Evolutionary conservation across 2,113 vertebrate species (phyloP).

Genomic region (Aegithalos caudatus): DNA sequence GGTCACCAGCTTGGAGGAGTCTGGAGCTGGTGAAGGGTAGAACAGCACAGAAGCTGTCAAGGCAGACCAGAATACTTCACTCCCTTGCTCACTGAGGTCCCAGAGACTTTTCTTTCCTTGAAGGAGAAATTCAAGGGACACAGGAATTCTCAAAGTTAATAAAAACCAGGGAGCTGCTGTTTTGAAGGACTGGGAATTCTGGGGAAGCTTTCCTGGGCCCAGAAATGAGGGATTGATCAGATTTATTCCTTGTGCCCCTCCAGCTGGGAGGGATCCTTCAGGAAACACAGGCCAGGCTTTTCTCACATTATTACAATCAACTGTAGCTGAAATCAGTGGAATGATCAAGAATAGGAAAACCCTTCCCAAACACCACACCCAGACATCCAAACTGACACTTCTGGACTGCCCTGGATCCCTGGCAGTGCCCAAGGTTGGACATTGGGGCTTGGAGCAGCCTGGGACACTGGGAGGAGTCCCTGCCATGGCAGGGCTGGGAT

Average conservation of each 20-base stretch:
- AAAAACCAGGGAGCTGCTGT: neutral
- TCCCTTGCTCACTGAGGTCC: neutral
- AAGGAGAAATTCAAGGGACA: neutral
- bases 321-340: neutral
- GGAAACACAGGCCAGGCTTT: neutral
- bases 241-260: neutral
- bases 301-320: neutral
- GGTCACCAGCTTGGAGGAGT: neutral
- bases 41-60: neutral
- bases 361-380: neutral
- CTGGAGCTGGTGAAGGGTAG: neutral
- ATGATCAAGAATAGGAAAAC: neutral
- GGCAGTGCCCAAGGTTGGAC: neutral
- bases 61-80: neutral
- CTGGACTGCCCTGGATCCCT: neutral
- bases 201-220: neutral
- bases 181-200: neutral
- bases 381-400: neutral
- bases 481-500: neutral
- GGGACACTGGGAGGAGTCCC: neutral
- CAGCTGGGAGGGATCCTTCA: neutral
- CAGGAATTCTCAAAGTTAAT: neutral
- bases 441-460: neutral
- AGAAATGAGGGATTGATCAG: neutral
- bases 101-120: neutral